Evolutionary conservation across 92 coral and sea anemone genomes (phyloP), one percentile per base, ranked within the genome.

Genomic region (Epizoanthus fatuus): DNA sequence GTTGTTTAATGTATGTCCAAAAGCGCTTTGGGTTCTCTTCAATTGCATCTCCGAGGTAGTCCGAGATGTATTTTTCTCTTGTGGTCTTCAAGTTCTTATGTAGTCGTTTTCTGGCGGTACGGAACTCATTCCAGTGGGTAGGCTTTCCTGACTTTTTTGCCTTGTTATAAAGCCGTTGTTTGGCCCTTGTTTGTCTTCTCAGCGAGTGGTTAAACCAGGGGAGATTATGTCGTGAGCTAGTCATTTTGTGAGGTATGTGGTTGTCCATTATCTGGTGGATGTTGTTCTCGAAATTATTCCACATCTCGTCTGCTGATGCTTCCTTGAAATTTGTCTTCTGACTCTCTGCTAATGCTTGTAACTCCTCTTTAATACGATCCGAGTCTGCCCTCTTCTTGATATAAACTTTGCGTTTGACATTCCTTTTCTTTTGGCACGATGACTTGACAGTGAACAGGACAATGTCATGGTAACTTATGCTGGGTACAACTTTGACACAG

Each of bases 381-480:
- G 12, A 56, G 78, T 86, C 85, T 39, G 94, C 87, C 53, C 63
- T 83, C 65, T 87, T 91, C 78, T 56, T 83, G 11, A 87, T 70
- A 56, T 91, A 87, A 40, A 87, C 74, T 52, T 91, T 91, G 29
- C 91, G 89, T 83, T 87, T 91, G 4, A 83, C 86, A 66, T 54
- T 74, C 35, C 87, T 82, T 69, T 86, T 90, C 75, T 40, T 84
- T 19, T 59, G 49, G 63, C 90, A 86, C 11, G 90, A 45, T 9
- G 53, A 16, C 7, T 77, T 84, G 16, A 76, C 40, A 4, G 38
- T 22, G 49, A 89, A 79, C 49, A 84, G 75, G 4, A 85, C 89
- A 59, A 89, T 79, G 55, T 79, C 89, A 60, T 90, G 93, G 17
- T 85, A 80, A 58, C 87, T 90, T 62, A 90, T 90, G 8, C 87